Evolutionary conservation across 2,797 vertebrate species (phyloP), one percentile per base, ranked within the genome.

Genomic region (Halcyon badia): DNA sequence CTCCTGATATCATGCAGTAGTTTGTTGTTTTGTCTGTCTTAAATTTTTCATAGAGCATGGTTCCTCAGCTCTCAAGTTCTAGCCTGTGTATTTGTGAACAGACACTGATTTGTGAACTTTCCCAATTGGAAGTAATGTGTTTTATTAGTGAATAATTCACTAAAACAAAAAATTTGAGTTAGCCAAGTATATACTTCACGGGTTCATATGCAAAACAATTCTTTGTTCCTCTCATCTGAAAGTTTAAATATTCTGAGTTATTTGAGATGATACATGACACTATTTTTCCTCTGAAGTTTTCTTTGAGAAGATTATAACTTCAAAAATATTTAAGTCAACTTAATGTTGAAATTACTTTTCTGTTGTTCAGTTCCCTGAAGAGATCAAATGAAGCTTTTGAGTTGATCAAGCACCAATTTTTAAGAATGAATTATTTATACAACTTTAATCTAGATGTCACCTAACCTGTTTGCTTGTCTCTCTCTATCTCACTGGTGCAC

Each of bases 351-450:
- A 91, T 93, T 95, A 80, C 22, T 73, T 96, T 95, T 80, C 64
- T 91, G 91, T 93, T 96, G 87, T 88, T 96, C 31, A 12, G 4
- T 86, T 95, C 52, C 49, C 69, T 22, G 44, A 52, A 77, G 88
- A 96, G 95, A 96, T 95, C 84, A 95, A 95, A 93, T 85, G 79
- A 77, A 94, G 44, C 57, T 94, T 89, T 91, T 91, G 68, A 90
- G 51, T 71, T 94, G 94, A 97, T 95, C 64, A 94, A 91, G 57
- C 16, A 87, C 28, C 82, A 64, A 70, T 94, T 96, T 57, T 97
- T 64, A 75, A 85, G 76, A 75, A 92, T 91, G 44, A 93, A 91
- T 96, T 88, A 94, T 97, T 92, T 90, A 91, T 30, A 85, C 20
- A 44, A 60, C 60, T 89, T 94, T 85, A 91, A 85, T 96, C 60